Conservation (phyloP, 2,888 invertebrate species). For the Cantharis lateralis region DNA sequence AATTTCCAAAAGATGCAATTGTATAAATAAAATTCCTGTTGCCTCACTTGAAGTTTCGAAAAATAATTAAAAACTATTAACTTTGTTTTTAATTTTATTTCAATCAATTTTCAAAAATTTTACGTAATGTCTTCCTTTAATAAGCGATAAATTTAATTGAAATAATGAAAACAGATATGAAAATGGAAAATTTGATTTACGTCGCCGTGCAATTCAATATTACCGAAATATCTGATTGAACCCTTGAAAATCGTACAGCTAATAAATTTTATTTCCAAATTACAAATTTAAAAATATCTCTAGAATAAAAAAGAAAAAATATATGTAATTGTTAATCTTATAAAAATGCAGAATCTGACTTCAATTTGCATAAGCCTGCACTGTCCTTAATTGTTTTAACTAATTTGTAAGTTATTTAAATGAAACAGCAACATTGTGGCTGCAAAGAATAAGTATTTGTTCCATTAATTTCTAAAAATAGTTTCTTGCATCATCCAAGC, state of each 20-base stretch:
- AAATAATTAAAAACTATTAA: background rate
- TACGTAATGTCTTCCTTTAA: background rate
- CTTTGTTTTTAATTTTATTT: background rate
- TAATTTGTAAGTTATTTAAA: background rate
- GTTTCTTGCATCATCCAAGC: background rate
- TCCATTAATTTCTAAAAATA: background rate
- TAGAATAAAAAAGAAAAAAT: background rate
- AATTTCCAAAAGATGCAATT: too few relatives aligned
- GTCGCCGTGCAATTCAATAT: background rate
- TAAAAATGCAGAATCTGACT: background rate
- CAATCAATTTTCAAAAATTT: background rate
- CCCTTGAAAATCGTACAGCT: background rate
- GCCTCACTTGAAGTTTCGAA: too few relatives aligned
- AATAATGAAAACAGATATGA: background rate
- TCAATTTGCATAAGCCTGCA: background rate
- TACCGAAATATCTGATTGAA: background rate
- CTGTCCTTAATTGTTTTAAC: background rate
- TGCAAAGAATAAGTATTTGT: background rate
- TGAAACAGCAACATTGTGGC: background rate
- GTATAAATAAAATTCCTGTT: too few relatives aligned
- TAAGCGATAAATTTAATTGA: background rate
- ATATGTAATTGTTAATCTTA: background rate
- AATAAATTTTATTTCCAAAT: background rate
- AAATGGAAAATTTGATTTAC: background rate
- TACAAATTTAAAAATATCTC: background rate